Percentiles rank a stretch among this genome's conserved stretches.
phyloP scores from a whole-genome alignment of 2,113 vertebrate species.

The Ovis canadensis region DNA sequence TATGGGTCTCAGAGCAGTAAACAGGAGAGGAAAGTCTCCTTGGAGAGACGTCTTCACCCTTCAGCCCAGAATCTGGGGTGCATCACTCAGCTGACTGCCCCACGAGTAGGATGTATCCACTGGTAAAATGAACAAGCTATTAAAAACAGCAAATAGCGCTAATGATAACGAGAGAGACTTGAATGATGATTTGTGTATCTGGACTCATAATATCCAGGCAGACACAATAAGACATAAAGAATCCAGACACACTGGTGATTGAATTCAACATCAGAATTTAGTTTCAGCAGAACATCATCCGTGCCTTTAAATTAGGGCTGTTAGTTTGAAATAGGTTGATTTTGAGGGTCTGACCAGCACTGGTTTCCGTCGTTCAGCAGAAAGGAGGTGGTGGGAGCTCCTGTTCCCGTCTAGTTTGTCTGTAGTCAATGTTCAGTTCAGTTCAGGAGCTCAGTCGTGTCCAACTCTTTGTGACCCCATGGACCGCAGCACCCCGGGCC shows the following conservation, averaged over 20 bases:
- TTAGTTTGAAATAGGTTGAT: not conserved
- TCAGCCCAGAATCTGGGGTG: not conserved
- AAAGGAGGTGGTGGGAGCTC: accelerated
- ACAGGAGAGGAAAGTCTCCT: not conserved
- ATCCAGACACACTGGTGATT: not conserved
- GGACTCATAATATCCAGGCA: not conserved
- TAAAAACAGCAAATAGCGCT: not conserved
- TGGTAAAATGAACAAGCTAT: not conserved
- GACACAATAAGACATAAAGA: not conserved
- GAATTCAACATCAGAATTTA: not conserved
- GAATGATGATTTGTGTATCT: not conserved
- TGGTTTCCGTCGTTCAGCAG: not conserved
- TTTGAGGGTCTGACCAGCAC: not conserved
- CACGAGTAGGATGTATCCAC: not conserved
- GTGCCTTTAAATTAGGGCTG: not conserved
- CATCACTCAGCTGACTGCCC: not conserved
- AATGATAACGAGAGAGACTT: not conserved
- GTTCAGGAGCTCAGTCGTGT: not conserved
- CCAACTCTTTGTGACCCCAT: not conserved
- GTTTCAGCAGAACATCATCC: not conserved
- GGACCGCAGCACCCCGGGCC: too few species aligned
- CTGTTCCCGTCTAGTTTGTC: not conserved
- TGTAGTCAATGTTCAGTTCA: not conserved
- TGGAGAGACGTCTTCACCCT: not conserved
- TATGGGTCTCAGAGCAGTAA: not conserved